phyloP scores from a whole-genome alignment of 2,113 vertebrate species.

The Antechinus flavipes region DNA sequence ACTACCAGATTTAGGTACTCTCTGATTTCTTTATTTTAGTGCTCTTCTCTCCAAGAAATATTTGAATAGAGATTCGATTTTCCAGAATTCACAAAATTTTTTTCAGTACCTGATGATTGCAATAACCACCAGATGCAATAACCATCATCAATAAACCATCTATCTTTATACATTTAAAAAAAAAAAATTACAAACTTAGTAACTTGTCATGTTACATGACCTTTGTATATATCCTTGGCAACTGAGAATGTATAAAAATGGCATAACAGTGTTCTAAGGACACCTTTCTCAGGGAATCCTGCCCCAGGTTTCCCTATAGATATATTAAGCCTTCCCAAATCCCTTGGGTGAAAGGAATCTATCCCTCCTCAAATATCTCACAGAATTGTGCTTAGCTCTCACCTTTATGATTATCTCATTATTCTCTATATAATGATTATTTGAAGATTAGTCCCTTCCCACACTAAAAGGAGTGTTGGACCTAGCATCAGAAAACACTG shows the following conservation, averaged over 20 bases:
- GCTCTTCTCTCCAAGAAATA: slow-evolving; percentile 20
- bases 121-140: not conserved
- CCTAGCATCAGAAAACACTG: not conserved
- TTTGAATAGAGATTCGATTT: slow-evolving; percentile 34
- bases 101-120: slow-evolving; percentile 19
- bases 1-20: not conserved
- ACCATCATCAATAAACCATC: not conserved
- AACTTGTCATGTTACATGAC: slow-evolving; percentile 1
- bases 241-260: not conserved
- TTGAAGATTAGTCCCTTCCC: not conserved
- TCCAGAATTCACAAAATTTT: slow-evolving; percentile 14
- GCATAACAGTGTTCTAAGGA: not conserved
- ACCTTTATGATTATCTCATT: not conserved
- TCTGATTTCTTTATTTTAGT: not conserved
- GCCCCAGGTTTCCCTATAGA: not conserved
- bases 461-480: not conserved
- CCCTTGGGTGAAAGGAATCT: not conserved
- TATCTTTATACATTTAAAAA: slow-evolving; percentile 46
- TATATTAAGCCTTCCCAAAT: not conserved
- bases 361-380: not conserved
- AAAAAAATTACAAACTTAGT: not conserved
- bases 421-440: not conserved
- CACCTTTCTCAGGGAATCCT: not conserved
- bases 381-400: not conserved
- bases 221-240: not conserved